Conservation (phyloP, 2,888 invertebrate species). For the Conus canariensis region DNA sequence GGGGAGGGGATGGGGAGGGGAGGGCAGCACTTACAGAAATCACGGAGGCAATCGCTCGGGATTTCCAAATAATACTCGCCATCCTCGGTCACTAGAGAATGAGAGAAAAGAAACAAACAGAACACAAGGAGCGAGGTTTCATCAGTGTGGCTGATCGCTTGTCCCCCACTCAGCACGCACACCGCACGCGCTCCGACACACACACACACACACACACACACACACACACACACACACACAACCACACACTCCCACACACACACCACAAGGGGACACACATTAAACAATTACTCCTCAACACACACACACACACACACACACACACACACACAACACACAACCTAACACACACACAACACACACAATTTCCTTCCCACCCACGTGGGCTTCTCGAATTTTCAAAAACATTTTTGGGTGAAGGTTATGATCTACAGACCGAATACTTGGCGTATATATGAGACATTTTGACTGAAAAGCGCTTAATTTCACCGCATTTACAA, state of each 20-base stretch:
- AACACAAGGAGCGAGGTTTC: neutral
- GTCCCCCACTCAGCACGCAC: neutral
- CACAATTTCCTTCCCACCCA: too few species aligned
- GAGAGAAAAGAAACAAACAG: constrained; percentile 54
- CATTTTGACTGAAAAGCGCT: too few species aligned
- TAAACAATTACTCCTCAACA: neutral
- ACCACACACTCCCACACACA: neutral
- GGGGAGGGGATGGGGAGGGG: neutral
- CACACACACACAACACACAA: neutral
- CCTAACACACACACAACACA: too few species aligned
- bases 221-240: constrained; percentile 1
- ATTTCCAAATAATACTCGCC: constrained; percentile 71
- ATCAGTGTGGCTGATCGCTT: neutral
- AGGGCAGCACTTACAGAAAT: constrained; percentile 64
- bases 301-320: neutral
- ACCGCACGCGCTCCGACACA: neutral
- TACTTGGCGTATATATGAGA: too few species aligned
- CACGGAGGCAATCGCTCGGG: constrained; percentile 66
- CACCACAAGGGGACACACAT: neutral
- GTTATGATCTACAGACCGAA: too few species aligned
- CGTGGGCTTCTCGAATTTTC: too few species aligned
- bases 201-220: neutral
- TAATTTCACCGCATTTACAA: too few species aligned
- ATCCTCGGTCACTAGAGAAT: constrained; percentile 71
- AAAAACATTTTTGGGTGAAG: too few species aligned